These are phyloP conservation scores for Antheraea assamensis DNA, from an alignment of 2,888 invertebrate species.

Conservation along the genomic window DNA sequence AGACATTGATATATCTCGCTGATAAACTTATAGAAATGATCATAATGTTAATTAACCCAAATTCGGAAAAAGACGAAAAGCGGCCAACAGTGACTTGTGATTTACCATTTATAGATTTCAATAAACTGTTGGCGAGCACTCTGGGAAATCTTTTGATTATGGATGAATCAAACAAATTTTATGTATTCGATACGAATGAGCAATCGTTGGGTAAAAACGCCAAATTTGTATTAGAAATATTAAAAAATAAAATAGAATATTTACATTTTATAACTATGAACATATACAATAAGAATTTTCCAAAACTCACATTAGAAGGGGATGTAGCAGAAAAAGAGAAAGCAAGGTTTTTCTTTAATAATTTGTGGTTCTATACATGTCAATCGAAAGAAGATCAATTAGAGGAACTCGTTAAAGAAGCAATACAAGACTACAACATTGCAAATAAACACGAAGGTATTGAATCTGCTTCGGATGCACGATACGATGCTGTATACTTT, in stretches of 20 bases:
- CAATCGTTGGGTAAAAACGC: slow-evolving; percentile 11
- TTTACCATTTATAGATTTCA: background rate
- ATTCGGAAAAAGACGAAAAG: background rate
- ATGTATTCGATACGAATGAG: slow-evolving; percentile 9
- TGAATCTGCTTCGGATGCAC: background rate
- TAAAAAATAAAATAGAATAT: background rate
- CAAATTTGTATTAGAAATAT: background rate
- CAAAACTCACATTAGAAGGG: slow-evolving; percentile 10
- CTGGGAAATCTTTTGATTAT: slow-evolving; percentile 11
- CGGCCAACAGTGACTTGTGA: background rate
- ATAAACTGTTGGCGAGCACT: slow-evolving; percentile 7
- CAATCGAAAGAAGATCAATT: slow-evolving; percentile 12
- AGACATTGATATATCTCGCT: background rate
- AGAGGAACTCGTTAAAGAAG: background rate
- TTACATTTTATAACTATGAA: background rate
- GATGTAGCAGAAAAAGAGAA: slow-evolving; percentile 1
- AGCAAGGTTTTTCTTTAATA: background rate
- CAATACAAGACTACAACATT: slow-evolving; percentile 8
- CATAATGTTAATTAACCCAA: background rate
- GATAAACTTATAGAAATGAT: background rate
- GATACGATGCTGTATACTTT: slow-evolving; percentile 18
- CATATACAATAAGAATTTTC: background rate
- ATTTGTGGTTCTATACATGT: slow-evolving; percentile 15
- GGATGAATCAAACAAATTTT: background rate
- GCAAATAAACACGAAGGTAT: background rate